Evolutionary conservation across 2,113 vertebrate species (phyloP), one percentile per base, ranked within the genome.

Genomic region (Gallinago undulata): DNA sequence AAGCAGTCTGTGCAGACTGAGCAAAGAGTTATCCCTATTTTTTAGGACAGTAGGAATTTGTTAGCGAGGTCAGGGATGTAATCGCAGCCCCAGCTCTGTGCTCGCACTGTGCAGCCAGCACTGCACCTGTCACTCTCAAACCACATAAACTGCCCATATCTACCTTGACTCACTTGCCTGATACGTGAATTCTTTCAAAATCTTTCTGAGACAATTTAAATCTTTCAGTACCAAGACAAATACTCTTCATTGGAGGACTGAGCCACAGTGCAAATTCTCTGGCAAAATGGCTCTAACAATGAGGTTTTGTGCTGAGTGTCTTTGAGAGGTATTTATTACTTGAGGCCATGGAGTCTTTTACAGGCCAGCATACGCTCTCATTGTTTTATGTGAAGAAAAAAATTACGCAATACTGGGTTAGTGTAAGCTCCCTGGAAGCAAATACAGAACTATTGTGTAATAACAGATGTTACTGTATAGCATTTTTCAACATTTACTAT

Each of bases 181-280:
- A 55, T 60, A 53, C 0, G 5, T 68, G 27, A 77, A 77, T 74
- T 74, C 51, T 83, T 89, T 67, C 1, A 0, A 90, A 92, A 88
- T 55, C 41, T 85, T 75, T 77, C 72, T 87, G 53, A 95, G 92
- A 97, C 96, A 97, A 93, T 94, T 96, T 92, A 96, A 90, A 93
- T 97, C 95, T 98, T 97, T 98, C 97, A 95, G 90, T 95, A 96
- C 96, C 74, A 94, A 97, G 97, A 98, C 63, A 62, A 39, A 53
- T 93, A 78, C 82, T 95, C 80, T 64, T 95, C 91, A 73, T 14
- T 87, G 51, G 39, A 63, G 51, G 35, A 63, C 56, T 83, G 94
- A 98, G 98, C 95, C 97, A 97, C 98, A 98, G 92, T 92, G 94
- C 96, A 98, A 98, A 97, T 98, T 96, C 98, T 98, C 84, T 98